Base-by-base conservation (phyloP, 1,140 invertebrate species). In the Papilio machaon region DNA sequence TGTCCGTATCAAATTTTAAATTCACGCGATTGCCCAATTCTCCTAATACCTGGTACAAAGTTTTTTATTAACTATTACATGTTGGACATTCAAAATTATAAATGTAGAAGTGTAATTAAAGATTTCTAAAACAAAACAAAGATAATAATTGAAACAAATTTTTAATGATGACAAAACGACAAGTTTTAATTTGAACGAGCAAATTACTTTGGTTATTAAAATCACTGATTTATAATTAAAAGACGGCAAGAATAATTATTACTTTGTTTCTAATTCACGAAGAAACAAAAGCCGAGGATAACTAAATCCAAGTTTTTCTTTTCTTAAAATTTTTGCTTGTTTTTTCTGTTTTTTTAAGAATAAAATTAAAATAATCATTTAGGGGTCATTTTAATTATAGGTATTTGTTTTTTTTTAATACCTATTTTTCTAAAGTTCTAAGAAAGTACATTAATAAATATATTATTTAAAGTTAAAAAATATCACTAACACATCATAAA, bases 201-300 rank as follows among this genome's bases (percentile, higher is more conserved):
- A 70, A 70, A 70, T 35, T 70, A 70, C 30, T 70, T 70, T 70
- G 13, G 64, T 70, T 35, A 35, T 67, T 67, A 67, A 67, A 38
- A 38, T 70, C 23, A 70, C 64, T 38, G 30, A 38, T 70, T 38
- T 70, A 38, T 70, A 70, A 70, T 70, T 70, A 70, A 70, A 70
- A 70, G 11, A 35, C 23, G 11, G 15, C 64, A 30, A 35, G 30
- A 38, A 35, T 70, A 35, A 70, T 70, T 35, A 35, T 35, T 38
- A 70, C 35, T 58, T 19, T 70, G 10, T 35, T 70, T 70, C 23
- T 70, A 15, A 35, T 70, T 11, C 30, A 35, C 64, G 13, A 35
- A 15, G 30, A 38, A 70, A 70, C 64, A 70, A 35, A 38, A 70
- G 64, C 13, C 11, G 13, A 38, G 30, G 64, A 70, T 38, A 70